Percentiles rank a stretch among this genome's conserved stretches.
Evolutionary conservation across 2,113 vertebrate species (phyloP).

Genomic region (Pionites leucogaster): DNA sequence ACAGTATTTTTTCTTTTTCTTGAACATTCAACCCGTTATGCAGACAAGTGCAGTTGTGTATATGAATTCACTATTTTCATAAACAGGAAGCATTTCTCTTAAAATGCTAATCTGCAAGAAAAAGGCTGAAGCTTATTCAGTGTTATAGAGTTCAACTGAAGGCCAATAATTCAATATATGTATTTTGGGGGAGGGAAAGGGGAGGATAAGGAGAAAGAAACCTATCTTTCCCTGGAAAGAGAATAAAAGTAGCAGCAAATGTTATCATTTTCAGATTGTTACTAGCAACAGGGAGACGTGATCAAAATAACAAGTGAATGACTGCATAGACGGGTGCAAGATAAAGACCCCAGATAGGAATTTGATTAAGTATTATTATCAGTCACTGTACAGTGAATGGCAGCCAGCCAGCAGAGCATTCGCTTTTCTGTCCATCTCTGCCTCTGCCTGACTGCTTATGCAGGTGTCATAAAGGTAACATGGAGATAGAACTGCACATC

Average conservation of each 20-base stretch:
- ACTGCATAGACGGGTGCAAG: background rate
- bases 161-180: constrained; percentile 59
- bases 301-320: constrained; percentile 58
- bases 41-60: background rate
- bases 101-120: background rate
- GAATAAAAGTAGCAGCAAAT: constrained; percentile 70
- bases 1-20: background rate
- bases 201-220: background rate
- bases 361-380: constrained; percentile 49
- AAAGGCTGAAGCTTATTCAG: background rate
- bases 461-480: constrained; percentile 18
- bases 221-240: constrained; percentile 29
- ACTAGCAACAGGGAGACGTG: constrained; percentile 42
- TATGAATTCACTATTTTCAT: constrained; percentile 32
- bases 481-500: background rate
- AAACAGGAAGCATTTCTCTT: constrained; percentile 1
- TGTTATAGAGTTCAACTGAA: constrained; percentile 64
- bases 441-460: constrained; percentile 7
- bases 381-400: background rate
- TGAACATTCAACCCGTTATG: background rate
- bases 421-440: constrained; percentile 3
- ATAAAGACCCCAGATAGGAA: constrained; percentile 32
- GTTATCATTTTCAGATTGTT: constrained; percentile 65
- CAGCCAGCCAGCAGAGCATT: background rate
- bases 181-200: background rate